Base-by-base conservation (phyloP, 2,797 vertebrate genomes). In the Tragopan temminckii region DNA sequence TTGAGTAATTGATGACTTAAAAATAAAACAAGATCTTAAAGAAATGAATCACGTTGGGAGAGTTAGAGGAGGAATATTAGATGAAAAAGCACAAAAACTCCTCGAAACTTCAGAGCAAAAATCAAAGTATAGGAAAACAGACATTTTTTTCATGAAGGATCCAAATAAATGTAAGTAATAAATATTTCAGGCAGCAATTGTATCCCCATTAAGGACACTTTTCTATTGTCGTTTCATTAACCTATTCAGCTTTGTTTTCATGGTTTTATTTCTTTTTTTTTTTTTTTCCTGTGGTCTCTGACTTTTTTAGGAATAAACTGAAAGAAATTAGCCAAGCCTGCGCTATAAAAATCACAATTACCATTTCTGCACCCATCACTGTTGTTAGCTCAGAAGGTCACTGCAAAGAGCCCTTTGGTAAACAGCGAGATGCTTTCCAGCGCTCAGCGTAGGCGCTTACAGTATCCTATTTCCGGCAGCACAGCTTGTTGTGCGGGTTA, bases 1-100 rank as follows among this genome's bases (percentile, higher is more conserved):
- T 98, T 98, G 98, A 99, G 98, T 98, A 99, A 99, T 98, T 98
- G 98, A 99, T 99, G 98, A 98, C 98, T 99, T 98, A 98, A 98
- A 98, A 98, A 99, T 98, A 98, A 98, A 98, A 98, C 96, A 96
- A 97, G 97, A 98, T 98, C 97, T 97, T 97, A 97, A 96, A 98
- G 97, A 97, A 98, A 98, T 97, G 98, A 97, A 97, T 98, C 98
- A 98, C 97, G 89, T 97, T 96, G 97, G 97, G 97, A 97, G 97
- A 98, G 98, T 98, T 96, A 96, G 97, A 97, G 96, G 97, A 98
- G 97, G 98, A 98, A 98, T 98, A 97, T 97, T 95, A 97, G 92
- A 96, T 96, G 97, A 97, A 97, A 97, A 97, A 96, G 75, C 94
- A 90, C 64, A 93, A 96, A 96, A 97, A 88, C 90, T 91, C 93